Evolutionary conservation across 2,888 invertebrate species (phyloP).

Genomic region (Sepioteuthis lessoniana): DNA sequence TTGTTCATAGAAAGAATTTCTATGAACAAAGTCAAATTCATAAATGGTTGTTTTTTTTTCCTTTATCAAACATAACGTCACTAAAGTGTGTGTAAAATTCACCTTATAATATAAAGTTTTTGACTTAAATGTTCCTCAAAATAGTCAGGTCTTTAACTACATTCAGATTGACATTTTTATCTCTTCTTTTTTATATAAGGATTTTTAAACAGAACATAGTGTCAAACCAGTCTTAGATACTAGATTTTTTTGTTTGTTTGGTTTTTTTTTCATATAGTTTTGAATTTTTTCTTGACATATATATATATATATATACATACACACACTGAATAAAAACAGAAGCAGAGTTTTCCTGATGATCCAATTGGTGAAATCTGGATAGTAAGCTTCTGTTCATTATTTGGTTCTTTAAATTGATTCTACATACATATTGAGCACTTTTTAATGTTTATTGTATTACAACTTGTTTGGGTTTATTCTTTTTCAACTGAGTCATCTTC

Average conservation of each 20-base stretch:
- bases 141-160: not conserved
- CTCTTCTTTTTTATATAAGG: not conserved
- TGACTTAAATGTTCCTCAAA: not conserved
- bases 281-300: no score
- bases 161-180: not conserved
- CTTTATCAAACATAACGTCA: not conserved
- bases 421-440: no score
- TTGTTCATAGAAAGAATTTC: not conserved
- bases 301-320: no score
- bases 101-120: not conserved
- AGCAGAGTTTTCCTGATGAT: no score
- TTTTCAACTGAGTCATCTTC: no score
- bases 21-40: conserved; percentile 21
- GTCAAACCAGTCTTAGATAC: not conserved
- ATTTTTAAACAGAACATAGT: not conserved
- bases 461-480: no score
- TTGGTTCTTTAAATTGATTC: no score
- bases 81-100: not conserved
- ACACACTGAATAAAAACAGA: no score
- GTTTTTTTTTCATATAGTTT: not conserved
- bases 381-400: no score
- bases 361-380: no score
- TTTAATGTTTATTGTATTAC: no score
- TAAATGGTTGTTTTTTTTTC: not conserved
- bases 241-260: not conserved